A percentile compares a stretch with the other conserved stretches of the same genome.
Evolutionary conservation across 1,140 invertebrate species (phyloP).

Genomic region (Drosophila subpulchrella): DNA sequence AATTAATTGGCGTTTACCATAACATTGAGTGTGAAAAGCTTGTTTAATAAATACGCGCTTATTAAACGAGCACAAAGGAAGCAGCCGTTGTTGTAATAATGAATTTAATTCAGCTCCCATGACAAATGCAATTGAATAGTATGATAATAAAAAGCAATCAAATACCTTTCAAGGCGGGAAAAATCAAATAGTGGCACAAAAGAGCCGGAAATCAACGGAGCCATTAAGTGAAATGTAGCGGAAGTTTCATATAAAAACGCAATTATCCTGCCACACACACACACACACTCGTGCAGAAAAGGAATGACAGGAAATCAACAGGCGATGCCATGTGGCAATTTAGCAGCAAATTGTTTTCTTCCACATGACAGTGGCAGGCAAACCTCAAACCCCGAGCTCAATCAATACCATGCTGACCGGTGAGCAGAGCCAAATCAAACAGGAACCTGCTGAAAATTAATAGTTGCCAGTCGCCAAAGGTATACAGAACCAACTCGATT

Average conservation of each 20-base stretch:
- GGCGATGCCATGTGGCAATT: constrained; percentile 67
- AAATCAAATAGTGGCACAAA: constrained; percentile 41
- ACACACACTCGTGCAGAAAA: background rate
- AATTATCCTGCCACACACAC: constrained; percentile 46
- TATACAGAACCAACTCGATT: background rate
- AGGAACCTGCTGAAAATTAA: constrained; percentile 24
- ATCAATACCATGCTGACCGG: constrained; percentile 48
- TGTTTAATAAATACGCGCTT: constrained; percentile 1
- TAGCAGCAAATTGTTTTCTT: constrained; percentile 75
- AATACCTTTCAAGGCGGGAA: constrained; percentile 28
- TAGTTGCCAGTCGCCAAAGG: background rate
- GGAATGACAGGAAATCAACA: constrained; percentile 70
- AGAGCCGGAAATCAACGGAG: constrained; percentile 31
- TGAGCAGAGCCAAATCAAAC: constrained; percentile 8
- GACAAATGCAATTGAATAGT: constrained; percentile 9
- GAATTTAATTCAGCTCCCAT: background rate
- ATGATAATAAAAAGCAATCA: constrained; percentile 55
- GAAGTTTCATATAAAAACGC: constrained; percentile 62
- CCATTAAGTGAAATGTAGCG: constrained; percentile 50
- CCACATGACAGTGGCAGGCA: constrained; percentile 66
- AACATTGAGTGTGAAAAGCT: constrained; percentile 13
- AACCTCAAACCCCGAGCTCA: constrained; percentile 30
- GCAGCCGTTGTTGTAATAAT: background rate
- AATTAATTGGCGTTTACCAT: constrained; percentile 25
- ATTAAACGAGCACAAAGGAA: constrained; percentile 11